Base-by-base conservation (phyloP, 2,113 vertebrate genomes). In the Solea solea region DNA sequence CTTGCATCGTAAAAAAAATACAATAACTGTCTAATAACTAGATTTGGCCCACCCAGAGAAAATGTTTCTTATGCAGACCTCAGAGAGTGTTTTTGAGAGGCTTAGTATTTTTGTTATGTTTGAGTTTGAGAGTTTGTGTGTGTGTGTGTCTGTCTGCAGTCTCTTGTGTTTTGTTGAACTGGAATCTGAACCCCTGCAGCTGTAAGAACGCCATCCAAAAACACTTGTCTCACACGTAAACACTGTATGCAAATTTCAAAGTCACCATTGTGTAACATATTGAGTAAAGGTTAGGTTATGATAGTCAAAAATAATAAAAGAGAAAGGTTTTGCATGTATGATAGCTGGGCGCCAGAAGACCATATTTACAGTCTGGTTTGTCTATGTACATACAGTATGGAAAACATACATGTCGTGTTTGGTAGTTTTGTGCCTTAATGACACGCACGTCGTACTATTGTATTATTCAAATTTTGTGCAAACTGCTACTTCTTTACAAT, bases 131-230 rank as follows among this genome's bases (percentile, higher is more conserved):
- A 74, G n/a, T 7, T 52, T 54, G 25, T 64, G 64, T 68, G 57
- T 74, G 56, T 39, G 21, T 54, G 71, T 46, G n/a, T 53, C 57
- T 60, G 64, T 45, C 28, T 75, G 45, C 52, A 10, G 62, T 73
- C 13, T 78, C 4, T 48, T 81, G 52, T 66, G 58, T 83, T 78
- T 76, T 82, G 68, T 76, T 76, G 69, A 81, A 78, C 69, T 71
- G 80, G 71, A 86, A 75, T 85, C 71, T 80, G 82, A 90, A 90
- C 64, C 60, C 68, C 63, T 81, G 81, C 84, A 84, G 85, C 85
- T 89, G 82, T 80, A 57, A 56, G 75, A 86, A 74, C 40, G 8
- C 49, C 7, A 73, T 82, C 81, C 76, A 86, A 68, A 85, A 86
- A 82, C 58, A 72, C 58, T 64, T 72, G 13, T 27, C 59, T n/a